A percentile compares a stretch with the other conserved stretches of the same genome.
phyloP scores from a whole-genome alignment of 2,888 invertebrate genomes.

The Pheosia tremula region DNA sequence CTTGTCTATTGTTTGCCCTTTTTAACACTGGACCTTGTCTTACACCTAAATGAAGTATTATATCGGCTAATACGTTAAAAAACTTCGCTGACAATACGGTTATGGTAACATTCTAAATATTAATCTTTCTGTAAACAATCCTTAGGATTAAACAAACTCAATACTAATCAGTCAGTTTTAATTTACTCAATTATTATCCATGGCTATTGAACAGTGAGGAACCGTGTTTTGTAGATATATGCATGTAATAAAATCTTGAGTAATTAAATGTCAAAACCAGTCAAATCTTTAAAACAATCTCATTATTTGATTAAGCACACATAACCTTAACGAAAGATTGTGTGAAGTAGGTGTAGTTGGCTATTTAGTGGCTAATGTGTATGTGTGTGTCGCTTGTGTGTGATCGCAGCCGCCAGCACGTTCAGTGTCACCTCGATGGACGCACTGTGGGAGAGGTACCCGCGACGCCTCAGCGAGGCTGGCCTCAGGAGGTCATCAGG shows the following conservation, averaged over 20 bases:
- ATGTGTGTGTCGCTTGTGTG: constrained; percentile 79
- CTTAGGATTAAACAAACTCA: too few relatives aligned
- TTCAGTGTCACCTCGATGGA: constrained; percentile 88
- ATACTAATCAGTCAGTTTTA: not conserved
- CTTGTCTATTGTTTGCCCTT: constrained; percentile 55
- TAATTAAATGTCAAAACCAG: constrained; percentile 28
- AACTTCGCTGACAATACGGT: not conserved
- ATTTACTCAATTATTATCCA: too few relatives aligned
- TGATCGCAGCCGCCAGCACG: constrained; percentile 82
- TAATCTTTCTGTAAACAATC: too few relatives aligned
- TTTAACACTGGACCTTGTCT: constrained; percentile 38
- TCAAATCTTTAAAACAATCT: constrained; percentile 12
- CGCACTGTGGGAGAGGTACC: constrained; percentile 89
- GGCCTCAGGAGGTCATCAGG: constrained; percentile 91
- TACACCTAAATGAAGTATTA: constrained; percentile 31
- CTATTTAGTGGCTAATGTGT: constrained; percentile 77
- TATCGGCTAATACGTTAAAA: constrained; percentile 28
- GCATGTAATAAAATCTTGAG: constrained; percentile 26
- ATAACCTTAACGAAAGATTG: constrained; percentile 28
- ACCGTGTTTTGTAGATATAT: constrained; percentile 12
- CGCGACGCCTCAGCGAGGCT: constrained; percentile 90
- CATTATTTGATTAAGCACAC: constrained; percentile 6
- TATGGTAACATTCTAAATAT: not conserved
- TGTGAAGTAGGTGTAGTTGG: constrained; percentile 49
- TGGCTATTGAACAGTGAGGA: not conserved